Evolutionary conservation across 2,113 vertebrate genomes (phyloP), one percentile per base, ranked within the genome.

Genomic region (Galeopterus variegatus): DNA sequence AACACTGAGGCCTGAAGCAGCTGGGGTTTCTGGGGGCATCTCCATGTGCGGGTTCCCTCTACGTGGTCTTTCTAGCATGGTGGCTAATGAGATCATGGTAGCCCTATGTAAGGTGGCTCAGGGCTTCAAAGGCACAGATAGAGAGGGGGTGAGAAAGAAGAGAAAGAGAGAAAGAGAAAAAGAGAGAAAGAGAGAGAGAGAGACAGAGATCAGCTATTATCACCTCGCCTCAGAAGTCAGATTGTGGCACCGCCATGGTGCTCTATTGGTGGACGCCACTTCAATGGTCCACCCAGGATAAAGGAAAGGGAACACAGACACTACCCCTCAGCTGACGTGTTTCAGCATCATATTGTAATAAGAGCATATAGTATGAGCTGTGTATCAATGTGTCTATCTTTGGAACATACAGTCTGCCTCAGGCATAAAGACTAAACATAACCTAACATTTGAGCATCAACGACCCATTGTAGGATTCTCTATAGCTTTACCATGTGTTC

Each of bases 221-320:
- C 45, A 31, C 28, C 23, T 12, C 58, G 13, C 5, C 26, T 93
- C 69, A 17, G 26, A 45, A 8, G 52, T 41, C 41, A n/a, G 1
- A 11, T 8, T 2, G 41, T 12, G 0, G 21, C 6, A 83, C 15
- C 8, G 1, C 28, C 11, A 5, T 14, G 13, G 56, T 65, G 9
- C 23, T 87, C 31, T 36, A 1, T 48, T 75, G 18, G 24, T 41
- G 19, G 58, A 65, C 3, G 50, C 8, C 21, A 52, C 62, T 54
- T 33, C 48, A 86, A 70, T n/a, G 14, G 4, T 72, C 15, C 36
- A 56, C 1, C 4, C 62, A 81, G 21, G 14, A 56, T 41, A 28
- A 70, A 65, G 23, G 12, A n/a, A 41, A 33, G 6, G 41, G 15
- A 60, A 72, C 28, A 6, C 1, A 48, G 11, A 67, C 2, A 41